phyloP scores from a whole-genome alignment of 2,113 vertebrate genomes.

The Oenanthe oenanthe region DNA sequence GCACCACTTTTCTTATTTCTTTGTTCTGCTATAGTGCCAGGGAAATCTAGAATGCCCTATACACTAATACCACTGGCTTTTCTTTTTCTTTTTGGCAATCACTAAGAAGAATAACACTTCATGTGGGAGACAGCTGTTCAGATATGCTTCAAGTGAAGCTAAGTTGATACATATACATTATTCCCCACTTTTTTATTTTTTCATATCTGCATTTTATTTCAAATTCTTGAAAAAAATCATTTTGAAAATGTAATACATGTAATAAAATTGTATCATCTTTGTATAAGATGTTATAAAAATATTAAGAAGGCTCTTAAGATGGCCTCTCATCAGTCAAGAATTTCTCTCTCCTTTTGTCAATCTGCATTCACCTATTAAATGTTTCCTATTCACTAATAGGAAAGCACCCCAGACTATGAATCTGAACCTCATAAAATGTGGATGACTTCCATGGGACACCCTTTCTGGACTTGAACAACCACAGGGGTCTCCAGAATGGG shows the following conservation, averaged over 20 bases:
- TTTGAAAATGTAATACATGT: neutral
- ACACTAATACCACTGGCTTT: slow-evolving; percentile 21
- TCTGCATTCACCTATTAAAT: neutral
- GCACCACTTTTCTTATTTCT: neutral
- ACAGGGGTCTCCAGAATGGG: neutral
- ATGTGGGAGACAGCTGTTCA: slow-evolving; percentile 60
- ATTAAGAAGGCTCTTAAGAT: neutral
- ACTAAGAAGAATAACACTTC: slow-evolving; percentile 39
- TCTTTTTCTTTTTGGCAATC: slow-evolving; percentile 40
- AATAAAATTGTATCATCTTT: neutral
- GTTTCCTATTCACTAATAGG: neutral
- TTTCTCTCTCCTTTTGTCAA: neutral
- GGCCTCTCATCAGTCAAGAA: neutral
- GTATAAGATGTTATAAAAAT: neutral
- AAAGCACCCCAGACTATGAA: neutral
- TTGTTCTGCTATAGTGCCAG: neutral
- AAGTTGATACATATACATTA: slow-evolving; percentile 25
- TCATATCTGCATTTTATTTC: neutral
- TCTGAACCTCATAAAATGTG: neutral
- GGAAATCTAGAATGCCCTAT: neutral
- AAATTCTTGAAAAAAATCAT: neutral
- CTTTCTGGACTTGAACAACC: neutral
- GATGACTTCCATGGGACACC: neutral
- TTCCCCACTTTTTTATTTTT: neutral
- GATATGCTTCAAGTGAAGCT: slow-evolving; percentile 48